These are phyloP conservation scores for Branchinecta lindahli DNA, from an alignment of 1,140 invertebrate genomes.

Conservation along the genomic window DNA sequence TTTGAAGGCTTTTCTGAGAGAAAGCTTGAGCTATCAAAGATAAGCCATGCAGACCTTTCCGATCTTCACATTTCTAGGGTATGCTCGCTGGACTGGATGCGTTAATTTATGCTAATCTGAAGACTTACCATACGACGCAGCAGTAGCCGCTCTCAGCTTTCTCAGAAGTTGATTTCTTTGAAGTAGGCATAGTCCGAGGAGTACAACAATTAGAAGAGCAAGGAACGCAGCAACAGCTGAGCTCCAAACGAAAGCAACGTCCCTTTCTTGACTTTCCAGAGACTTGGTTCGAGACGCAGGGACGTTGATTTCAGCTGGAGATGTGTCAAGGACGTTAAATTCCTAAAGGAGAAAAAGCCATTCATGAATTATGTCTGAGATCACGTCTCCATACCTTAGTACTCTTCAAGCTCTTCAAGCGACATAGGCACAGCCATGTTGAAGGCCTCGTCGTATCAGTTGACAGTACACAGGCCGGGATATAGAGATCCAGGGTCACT, in stretches of 20 bases:
- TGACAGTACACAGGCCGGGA: no score
- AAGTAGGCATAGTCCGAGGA: constrained; percentile 58
- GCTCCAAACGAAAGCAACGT: constrained; percentile 48
- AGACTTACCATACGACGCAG: constrained; percentile 52
- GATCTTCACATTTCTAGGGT: no score
- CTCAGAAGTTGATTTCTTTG: constrained; percentile 65
- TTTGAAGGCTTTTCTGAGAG: neutral
- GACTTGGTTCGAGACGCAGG: constrained; percentile 28
- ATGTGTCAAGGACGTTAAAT: constrained; percentile 73
- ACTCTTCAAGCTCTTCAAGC: no score
- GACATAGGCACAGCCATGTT: no score
- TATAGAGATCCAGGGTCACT: no score
- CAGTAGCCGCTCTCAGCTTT: constrained; percentile 79
- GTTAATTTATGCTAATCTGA: neutral
- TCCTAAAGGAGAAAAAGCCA: constrained; percentile 37
- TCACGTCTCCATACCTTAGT: no score
- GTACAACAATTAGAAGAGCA: constrained; percentile 53
- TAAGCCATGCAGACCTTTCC: no score
- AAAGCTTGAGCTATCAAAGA: constrained; percentile 11
- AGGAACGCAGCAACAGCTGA: constrained; percentile 61
- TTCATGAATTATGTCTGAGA: no score
- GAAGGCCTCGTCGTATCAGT: no score
- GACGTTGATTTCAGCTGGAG: constrained; percentile 45
- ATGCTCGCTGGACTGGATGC: neutral
- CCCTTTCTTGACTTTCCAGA: constrained; percentile 35